Percentiles rank a stretch among this genome's conserved stretches.
phyloP scores from a whole-genome alignment of 2,888 invertebrate genomes.

The Clepsis dumicolana region DNA sequence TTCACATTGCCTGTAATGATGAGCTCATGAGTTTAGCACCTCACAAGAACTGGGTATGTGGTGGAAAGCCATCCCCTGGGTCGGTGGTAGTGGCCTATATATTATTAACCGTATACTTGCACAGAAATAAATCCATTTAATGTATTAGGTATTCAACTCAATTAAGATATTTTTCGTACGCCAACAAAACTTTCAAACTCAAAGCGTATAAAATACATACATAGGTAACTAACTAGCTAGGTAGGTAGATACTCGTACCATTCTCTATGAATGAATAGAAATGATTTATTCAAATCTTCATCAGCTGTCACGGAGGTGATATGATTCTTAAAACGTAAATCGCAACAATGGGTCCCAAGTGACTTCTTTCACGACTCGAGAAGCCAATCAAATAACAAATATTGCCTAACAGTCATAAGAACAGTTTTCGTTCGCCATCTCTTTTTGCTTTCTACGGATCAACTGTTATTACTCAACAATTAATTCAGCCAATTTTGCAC shows the following conservation, averaged over 20 bases:
- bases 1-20: no score
- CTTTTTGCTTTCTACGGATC: conserved; percentile 50
- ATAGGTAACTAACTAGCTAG: neutral
- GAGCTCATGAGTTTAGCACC: no score
- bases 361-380: conserved; percentile 24
- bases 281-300: conserved; percentile 32
- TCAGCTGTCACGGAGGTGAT: conserved; percentile 32
- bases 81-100: no score
- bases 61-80: no score
- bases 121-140: no score
- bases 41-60: no score
- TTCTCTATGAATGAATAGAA: conserved; percentile 22
- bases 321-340: conserved; percentile 40
- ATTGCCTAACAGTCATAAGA: conserved; percentile 44
- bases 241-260: neutral
- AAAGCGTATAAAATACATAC: no score
- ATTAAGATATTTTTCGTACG: no score
- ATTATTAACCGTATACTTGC: no score
- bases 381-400: conserved; percentile 48
- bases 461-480: conserved; percentile 40
- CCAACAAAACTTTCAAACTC: no score
- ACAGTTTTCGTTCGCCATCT: conserved; percentile 45
- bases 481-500: conserved; percentile 49
- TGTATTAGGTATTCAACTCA: no score
- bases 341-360: conserved; percentile 36